Conservation (phyloP, 2,113 vertebrate genomes). For the Aegithalos caudatus region DNA sequence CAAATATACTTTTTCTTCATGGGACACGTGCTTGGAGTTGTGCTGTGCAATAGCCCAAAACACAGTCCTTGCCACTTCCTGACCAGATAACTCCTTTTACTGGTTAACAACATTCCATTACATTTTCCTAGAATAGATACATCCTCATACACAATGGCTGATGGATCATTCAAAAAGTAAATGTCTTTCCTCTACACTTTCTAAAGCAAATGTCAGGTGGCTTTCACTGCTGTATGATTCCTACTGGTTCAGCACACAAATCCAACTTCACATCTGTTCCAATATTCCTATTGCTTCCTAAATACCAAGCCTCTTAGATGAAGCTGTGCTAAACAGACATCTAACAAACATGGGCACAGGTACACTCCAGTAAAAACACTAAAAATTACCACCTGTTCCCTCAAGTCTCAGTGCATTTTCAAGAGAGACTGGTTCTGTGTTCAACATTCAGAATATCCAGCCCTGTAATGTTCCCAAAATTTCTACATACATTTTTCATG, state of each 20-base stretch:
- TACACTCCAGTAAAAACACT: background rate
- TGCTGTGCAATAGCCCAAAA: background rate
- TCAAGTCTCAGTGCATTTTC: background rate
- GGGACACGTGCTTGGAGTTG: accelerated
- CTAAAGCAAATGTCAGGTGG: slow-evolving; percentile 31
- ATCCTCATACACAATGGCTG: background rate
- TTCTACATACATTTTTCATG: background rate
- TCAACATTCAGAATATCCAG: background rate
- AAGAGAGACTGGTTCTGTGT: background rate
- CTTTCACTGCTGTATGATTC: background rate
- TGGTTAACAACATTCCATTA: background rate
- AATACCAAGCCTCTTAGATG: background rate
- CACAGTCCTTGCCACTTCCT: background rate
- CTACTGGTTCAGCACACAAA: background rate
- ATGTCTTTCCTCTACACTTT: background rate
- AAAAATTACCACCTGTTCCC: background rate
- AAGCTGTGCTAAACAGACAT: background rate
- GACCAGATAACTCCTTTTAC: background rate
- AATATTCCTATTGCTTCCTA: background rate
- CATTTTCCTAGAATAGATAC: background rate
- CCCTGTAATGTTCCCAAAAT: background rate
- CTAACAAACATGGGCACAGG: background rate
- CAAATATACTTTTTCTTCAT: background rate
- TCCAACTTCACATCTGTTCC: background rate
- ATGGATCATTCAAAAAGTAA: background rate